Evolutionary conservation across 2,888 invertebrate species (phyloP).

Genomic region (Philereme transversata): DNA sequence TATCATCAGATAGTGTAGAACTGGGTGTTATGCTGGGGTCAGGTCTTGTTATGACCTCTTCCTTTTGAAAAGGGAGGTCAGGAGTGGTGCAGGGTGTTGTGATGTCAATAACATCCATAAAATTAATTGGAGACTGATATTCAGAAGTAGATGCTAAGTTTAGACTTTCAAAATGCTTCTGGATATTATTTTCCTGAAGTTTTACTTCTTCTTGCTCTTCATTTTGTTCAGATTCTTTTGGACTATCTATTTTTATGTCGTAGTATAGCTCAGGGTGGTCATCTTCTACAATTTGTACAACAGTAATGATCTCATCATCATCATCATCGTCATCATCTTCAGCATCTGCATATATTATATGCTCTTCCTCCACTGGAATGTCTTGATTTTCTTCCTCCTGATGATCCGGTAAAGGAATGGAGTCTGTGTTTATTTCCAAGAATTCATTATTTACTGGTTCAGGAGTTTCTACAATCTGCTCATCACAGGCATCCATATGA

Average conservation of each 20-base stretch:
- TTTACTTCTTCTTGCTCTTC: constrained; percentile 31
- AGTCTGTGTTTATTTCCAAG: constrained; percentile 30
- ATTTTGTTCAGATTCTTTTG: constrained; percentile 49
- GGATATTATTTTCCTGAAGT: constrained; percentile 58
- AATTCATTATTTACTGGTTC: constrained; percentile 30
- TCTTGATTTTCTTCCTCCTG: constrained; percentile 44
- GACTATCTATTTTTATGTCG: constrained; percentile 69
- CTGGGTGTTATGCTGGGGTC: constrained; percentile 77
- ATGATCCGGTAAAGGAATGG: constrained; percentile 32
- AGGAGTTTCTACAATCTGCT: constrained; percentile 30
- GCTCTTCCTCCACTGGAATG: constrained; percentile 59
- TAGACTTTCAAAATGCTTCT: constrained; percentile 70
- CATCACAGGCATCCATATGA: constrained; percentile 30
- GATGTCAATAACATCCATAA: constrained; percentile 52
- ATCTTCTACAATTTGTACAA: constrained; percentile 80
- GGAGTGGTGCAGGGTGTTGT: constrained; percentile 58
- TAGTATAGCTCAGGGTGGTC: constrained; percentile 73
- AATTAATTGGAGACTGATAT: constrained; percentile 57
- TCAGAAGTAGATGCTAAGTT: constrained; percentile 54
- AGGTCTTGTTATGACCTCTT: constrained; percentile 60
- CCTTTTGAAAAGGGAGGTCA: constrained; percentile 59
- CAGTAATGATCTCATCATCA: constrained; percentile 79
- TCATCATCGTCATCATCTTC: constrained; percentile 51
- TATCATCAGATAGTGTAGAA: constrained; percentile 75
- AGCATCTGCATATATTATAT: constrained; percentile 56